phyloP scores from a whole-genome alignment of 2,113 vertebrate species.

The Myodes glareolus region DNA sequence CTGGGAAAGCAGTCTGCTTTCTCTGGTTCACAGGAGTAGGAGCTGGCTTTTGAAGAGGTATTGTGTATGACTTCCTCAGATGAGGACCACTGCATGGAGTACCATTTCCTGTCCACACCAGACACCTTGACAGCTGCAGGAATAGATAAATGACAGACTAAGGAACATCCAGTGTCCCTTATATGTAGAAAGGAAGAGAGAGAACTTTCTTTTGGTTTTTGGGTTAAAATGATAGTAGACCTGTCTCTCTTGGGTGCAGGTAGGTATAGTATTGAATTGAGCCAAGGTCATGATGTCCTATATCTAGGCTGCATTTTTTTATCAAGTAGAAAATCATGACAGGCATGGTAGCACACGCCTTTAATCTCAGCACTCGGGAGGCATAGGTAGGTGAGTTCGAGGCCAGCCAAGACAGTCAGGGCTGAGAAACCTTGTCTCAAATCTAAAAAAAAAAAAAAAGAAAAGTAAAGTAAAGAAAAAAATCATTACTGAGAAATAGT shows the following conservation, averaged over 20 bases:
- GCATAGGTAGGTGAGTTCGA: no score
- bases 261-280: not conserved
- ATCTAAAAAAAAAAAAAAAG: no score
- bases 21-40: not conserved
- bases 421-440: no score
- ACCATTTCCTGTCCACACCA: not conserved
- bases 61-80: not conserved
- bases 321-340: not conserved
- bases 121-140: not conserved
- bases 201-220: not conserved
- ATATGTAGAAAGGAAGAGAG: not conserved
- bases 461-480: not conserved
- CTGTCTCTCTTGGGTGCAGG: not conserved
- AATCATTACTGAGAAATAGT: not conserved
- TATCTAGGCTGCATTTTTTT: not conserved
- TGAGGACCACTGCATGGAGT: not conserved
- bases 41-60: not conserved
- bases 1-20: not conserved
- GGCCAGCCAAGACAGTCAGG: no score
- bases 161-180: not conserved
- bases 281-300: not conserved
- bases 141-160: not conserved
- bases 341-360: no score
- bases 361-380: no score
- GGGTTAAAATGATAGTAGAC: not conserved